Conservation (phyloP, 2,113 vertebrate genomes). For the Colaptes auratus region DNA sequence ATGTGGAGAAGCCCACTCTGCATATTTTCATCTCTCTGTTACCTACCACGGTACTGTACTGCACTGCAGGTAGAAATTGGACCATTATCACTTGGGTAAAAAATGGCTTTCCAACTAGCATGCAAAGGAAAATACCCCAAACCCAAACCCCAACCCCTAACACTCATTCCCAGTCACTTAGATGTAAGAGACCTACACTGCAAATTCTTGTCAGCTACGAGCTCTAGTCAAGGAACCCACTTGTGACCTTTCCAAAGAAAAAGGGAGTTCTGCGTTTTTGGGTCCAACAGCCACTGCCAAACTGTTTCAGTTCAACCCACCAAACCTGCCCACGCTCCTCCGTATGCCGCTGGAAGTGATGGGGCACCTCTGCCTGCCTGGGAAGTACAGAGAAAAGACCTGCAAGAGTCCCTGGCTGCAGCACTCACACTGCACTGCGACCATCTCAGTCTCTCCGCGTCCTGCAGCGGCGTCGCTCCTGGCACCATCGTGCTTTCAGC, state of each 20-base stretch:
- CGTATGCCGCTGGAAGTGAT: not conserved
- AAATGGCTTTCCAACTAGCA: slow-evolving; percentile 53
- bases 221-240: slow-evolving; percentile 44
- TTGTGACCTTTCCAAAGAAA: slow-evolving; percentile 23
- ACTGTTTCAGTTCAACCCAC: slow-evolving; percentile 11
- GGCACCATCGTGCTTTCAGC: not conserved
- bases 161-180: slow-evolving; percentile 29
- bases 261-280: not conserved
- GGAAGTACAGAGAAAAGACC: not conserved
- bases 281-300: slow-evolving; percentile 38
- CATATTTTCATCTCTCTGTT: slow-evolving; percentile 39
- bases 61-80: slow-evolving; percentile 59
- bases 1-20: not conserved
- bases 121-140: slow-evolving; percentile 67
- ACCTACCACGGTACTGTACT: slow-evolving; percentile 28
- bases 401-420: not conserved
- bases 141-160: slow-evolving; percentile 45
- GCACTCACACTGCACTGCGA: not conserved
- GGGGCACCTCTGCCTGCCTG: not conserved
- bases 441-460: accelerated
- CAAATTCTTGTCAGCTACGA: not conserved
- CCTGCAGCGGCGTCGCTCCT: not conserved
- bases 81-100: slow-evolving; percentile 43
- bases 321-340: not conserved
- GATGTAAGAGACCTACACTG: slow-evolving; percentile 18